A percentile compares a stretch with the other conserved stretches of the same genome.
Conservation (phyloP, 1,140 invertebrate species). For the Solenopsis invicta region DNA sequence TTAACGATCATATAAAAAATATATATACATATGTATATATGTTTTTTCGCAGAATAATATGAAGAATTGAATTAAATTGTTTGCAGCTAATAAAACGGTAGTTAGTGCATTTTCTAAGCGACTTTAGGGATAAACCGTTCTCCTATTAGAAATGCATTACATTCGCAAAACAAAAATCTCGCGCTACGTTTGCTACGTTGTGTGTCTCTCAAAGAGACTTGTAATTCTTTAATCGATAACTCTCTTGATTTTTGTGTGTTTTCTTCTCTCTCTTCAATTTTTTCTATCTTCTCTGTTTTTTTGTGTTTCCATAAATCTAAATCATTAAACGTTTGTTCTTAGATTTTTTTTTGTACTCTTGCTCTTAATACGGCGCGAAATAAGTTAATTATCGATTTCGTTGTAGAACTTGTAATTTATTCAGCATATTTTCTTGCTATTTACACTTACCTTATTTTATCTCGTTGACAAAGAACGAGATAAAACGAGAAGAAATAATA, state of each 20-base stretch:
- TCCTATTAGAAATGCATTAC: conserved; percentile 44
- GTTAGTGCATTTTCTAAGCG: too few relatives aligned
- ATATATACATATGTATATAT: too few relatives aligned
- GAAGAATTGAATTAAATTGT: too few relatives aligned
- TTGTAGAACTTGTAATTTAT: conserved; percentile 1
- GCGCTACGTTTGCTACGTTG: neutral
- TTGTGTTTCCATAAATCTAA: neutral
- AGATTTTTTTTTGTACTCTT: neutral
- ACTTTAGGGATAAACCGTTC: neutral
- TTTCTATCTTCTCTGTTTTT: conserved; percentile 5
- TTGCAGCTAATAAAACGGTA: too few relatives aligned
- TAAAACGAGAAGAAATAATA: neutral
- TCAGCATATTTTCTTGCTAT: neutral
- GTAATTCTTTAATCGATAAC: conserved; percentile 66
- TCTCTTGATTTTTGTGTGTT: neutral
- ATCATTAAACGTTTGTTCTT: neutral
- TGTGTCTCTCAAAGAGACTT: conserved; percentile 49
- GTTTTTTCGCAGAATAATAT: too few relatives aligned
- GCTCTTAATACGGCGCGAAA: neutral
- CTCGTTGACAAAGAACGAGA: neutral
- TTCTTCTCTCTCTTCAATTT: neutral
- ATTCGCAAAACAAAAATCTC: conserved; percentile 49
- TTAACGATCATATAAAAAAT: too few relatives aligned
- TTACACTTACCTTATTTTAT: conserved; percentile 46
- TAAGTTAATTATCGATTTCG: neutral